Percentiles rank a stretch among this genome's conserved stretches.
phyloP scores from a whole-genome alignment of 1,140 invertebrate genomes.

The Papilio polytes region DNA sequence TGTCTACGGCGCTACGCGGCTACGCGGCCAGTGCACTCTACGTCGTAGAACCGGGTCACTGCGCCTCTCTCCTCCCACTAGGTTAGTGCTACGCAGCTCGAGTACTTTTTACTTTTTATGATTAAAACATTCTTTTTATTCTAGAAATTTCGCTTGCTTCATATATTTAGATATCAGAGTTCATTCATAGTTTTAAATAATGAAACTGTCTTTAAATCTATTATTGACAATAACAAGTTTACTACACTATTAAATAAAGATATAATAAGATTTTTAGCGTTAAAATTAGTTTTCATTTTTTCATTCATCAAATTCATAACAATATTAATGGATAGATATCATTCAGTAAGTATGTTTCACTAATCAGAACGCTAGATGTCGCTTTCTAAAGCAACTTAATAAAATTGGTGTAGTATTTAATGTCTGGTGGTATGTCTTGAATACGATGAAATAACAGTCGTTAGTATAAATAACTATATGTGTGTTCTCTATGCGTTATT shows the following conservation, averaged over 20 bases:
- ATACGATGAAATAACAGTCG: too few species aligned
- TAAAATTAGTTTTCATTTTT: too few species aligned
- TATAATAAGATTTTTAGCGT: too few species aligned
- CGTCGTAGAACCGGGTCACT: slow-evolving; percentile 77
- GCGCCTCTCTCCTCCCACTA: slow-evolving; percentile 53
- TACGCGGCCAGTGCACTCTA: slow-evolving; percentile 74
- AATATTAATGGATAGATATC: neutral
- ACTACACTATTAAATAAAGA: too few species aligned
- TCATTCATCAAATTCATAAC: neutral
- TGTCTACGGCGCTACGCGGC: slow-evolving; percentile 56
- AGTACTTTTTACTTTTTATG: slow-evolving; percentile 40
- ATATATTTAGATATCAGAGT: slow-evolving; percentile 12
- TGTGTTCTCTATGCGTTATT: too few species aligned
- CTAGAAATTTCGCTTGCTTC: slow-evolving; percentile 26
- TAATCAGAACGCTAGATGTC: neutral
- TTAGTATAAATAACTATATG: too few species aligned
- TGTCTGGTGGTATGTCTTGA: too few species aligned
- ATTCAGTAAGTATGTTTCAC: neutral
- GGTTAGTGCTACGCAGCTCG: slow-evolving; percentile 38
- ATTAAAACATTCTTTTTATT: slow-evolving; percentile 38
- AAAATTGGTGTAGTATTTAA: neutral
- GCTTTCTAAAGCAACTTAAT: neutral
- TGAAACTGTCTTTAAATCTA: neutral
- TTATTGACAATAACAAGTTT: neutral
- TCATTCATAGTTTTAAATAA: neutral